Evolutionary conservation across 2,113 vertebrate species (phyloP), one percentile per base, ranked within the genome.

Genomic region (Pteronura brasiliensis): DNA sequence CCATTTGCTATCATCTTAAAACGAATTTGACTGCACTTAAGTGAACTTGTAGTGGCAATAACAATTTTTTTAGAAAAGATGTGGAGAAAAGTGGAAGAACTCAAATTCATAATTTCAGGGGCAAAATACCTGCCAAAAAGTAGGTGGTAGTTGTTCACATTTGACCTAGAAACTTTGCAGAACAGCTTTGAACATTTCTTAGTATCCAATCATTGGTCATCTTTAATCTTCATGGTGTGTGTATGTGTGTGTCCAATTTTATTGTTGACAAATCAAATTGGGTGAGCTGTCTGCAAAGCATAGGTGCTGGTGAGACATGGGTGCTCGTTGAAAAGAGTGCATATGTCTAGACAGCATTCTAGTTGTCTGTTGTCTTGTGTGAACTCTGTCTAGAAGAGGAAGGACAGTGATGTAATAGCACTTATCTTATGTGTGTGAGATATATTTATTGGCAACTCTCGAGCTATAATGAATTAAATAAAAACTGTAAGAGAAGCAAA

Each of bases 401-500:
- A 93, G 15, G n/a, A 89, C 9, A 36, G 52, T 67, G 29, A 49
- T 42, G 21, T 55, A 67, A 69, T 13, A 80, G 18, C 71, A 39
- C 25, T 79, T 57, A 77, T 71, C 69, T 39, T 96, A 31, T 29
- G 18, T 36, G 31, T 20, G 7, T 65, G n/a, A 49, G 27, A 29
- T n/a, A 13, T 59, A 36, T 47, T 79, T 93, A 80, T 39, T 72
- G 39, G 10, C 34, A 71, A 65, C 4, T 52, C n/a, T 36, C 49
- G 96, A 36, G 39, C 61, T 93, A 83, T 57, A 89, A 93, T 31
- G 57, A 93, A 57, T 92, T 94, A 80, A 90, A 77, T 39, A 88
- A 92, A 74, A 88, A 80, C 36, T 57, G 5, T 7, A 49, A 15
- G 44, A 63, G 61, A 96, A 84, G 9, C 18, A 81, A 93, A 71